Base-by-base conservation (phyloP, 2,797 vertebrate genomes). In the Diglossa cyanea region DNA sequence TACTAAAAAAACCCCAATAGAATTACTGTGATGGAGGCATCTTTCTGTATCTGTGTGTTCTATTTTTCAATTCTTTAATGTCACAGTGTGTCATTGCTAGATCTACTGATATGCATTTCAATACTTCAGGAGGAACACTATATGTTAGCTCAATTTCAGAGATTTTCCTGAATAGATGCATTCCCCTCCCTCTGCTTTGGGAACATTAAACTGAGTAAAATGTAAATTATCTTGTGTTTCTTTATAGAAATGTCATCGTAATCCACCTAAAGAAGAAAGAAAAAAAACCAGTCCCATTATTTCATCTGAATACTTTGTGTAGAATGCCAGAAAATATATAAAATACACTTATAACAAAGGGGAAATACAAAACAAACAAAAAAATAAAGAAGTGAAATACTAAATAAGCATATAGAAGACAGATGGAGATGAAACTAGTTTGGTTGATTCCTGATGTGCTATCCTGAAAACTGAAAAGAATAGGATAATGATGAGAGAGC, bases 181-280 rank as follows among this genome's bases (percentile, higher is more conserved):
- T 45, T 39, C 28, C 7, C 6, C 0, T 0, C 5, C 1, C 19
- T 8, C 21, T 2, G 4, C 13, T 30, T 45, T 2, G 6, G 35
- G 40, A 95, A 78, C 0, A 16, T 16, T 71, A 70, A 70, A 73
- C n/a, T 76, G 19, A 21, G 6, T 48, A 75, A 90, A 81, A 84
- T 50, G 71, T 9, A 91, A 57, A 74, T 78, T 19, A 58, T 74
- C 18, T 42, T 83, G 18, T 71, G 13, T 1, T 40, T 58, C 37
- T 61, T 25, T 42, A 51, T 72, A 61, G 33, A 75, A 58, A 5
- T 37, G 3, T 44, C 39, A 78, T 53, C 25, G 23, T 81, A 28
- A 60, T 37, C 55, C 28, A 58, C 31, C 6, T 31, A 62, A 82
- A 78, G 33, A 73, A 44, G 37, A 94, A 89, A 78, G 11, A 68